These are phyloP conservation scores for Petrolisthes manimaculis DNA, from an alignment of 2,888 invertebrate genomes.

Conservation along the genomic window DNA sequence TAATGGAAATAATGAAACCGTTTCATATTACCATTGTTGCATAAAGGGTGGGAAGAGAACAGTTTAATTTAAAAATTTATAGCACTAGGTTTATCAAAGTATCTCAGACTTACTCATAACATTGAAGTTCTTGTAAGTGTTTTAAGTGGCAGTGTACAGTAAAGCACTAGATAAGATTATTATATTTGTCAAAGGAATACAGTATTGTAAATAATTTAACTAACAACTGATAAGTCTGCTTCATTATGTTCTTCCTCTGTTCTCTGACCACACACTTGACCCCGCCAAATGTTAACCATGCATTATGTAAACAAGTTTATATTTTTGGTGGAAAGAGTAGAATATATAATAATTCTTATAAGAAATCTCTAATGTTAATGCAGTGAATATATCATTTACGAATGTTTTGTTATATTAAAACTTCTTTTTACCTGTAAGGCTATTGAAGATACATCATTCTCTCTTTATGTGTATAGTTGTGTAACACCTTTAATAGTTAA, in stretches of 20 bases:
- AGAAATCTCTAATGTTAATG: conserved; percentile 44
- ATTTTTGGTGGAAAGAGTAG: conserved; percentile 59
- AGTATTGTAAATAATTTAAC: neutral
- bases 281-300: conserved; percentile 16
- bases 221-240: neutral
- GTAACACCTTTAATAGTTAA: conserved; percentile 49
- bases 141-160: conserved; percentile 9
- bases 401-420: conserved; percentile 42
- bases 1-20: conserved; percentile 33
- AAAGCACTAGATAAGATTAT: neutral
- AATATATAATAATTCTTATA: conserved; percentile 41
- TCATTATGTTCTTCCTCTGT: neutral
- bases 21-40: conserved; percentile 53
- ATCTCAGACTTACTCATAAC: neutral
- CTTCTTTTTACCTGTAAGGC: conserved; percentile 45
- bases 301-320: conserved; percentile 44
- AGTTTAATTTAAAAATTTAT: conserved; percentile 5
- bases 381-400: conserved; percentile 47
- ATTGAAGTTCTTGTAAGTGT: neutral
- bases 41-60: conserved; percentile 44
- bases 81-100: neutral
- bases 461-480: conserved; percentile 57
- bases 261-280: conserved; percentile 31
- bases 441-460: conserved; percentile 39
- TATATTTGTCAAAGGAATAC: neutral